Evolutionary conservation across 1,140 invertebrate genomes (phyloP).

Genomic region (Drosophila quadrilineata): DNA sequence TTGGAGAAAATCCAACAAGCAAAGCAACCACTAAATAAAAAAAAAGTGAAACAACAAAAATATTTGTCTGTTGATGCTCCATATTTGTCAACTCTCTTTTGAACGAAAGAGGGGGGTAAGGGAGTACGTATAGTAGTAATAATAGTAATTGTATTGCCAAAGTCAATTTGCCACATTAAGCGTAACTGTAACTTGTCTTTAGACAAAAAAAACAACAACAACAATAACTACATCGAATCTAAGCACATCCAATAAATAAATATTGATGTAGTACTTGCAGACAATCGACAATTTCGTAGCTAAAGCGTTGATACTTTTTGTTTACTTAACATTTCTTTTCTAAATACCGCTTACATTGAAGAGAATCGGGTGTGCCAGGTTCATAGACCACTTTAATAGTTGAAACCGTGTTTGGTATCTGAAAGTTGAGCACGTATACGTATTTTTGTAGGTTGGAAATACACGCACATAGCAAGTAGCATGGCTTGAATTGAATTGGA

Average conservation of each 20-base stretch:
- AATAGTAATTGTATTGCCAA: slow-evolving; percentile 49
- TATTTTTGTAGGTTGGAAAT: slow-evolving; percentile 62
- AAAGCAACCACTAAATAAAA: slow-evolving; percentile 11
- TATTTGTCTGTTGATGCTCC: slow-evolving; percentile 30
- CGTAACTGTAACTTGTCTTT: too few relatives aligned
- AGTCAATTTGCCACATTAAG: slow-evolving; percentile 64
- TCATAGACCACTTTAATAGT: too few relatives aligned
- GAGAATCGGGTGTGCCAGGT: not conserved
- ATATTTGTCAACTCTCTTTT: slow-evolving; percentile 59
- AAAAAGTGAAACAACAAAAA: slow-evolving; percentile 32
- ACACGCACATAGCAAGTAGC: slow-evolving; percentile 54
- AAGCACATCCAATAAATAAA: slow-evolving; percentile 15
- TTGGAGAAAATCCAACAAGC: slow-evolving; percentile 51
- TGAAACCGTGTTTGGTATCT: too few relatives aligned
- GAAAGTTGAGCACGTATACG: not conserved
- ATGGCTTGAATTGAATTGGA: slow-evolving; percentile 65
- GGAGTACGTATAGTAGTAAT: slow-evolving; percentile 6
- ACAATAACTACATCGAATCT: not conserved
- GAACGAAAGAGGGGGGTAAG: not conserved
- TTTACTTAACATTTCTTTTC: slow-evolving; percentile 5
- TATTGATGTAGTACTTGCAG: slow-evolving; percentile 11
- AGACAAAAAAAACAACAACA: slow-evolving; percentile 8
- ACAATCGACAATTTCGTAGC: slow-evolving; percentile 10
- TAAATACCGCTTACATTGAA: not conserved
- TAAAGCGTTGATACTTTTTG: not conserved